Conservation (phyloP, 2,113 vertebrate species). For the Myanophis thanlyinensis region DNA sequence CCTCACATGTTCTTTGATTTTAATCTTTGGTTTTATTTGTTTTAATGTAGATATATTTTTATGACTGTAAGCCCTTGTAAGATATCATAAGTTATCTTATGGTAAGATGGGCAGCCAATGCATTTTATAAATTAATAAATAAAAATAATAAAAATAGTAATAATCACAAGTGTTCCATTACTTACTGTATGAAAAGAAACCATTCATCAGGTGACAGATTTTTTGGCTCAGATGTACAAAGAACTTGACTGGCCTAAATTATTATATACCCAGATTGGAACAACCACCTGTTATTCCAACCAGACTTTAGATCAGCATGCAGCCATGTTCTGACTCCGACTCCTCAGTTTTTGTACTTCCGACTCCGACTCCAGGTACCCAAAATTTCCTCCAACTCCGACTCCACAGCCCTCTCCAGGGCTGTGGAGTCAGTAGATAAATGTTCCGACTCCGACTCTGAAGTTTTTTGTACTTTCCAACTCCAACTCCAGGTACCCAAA, state of each 20-base stretch:
- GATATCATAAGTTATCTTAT: background rate
- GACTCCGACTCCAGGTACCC: no score
- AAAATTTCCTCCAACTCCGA: no score
- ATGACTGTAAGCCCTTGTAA: background rate
- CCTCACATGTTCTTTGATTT: background rate
- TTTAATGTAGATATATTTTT: background rate
- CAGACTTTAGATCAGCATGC: background rate
- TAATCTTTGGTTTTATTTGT: background rate
- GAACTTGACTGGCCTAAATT: background rate
- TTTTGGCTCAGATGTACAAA: background rate
- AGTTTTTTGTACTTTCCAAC: no score
- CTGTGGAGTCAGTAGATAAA: no score
- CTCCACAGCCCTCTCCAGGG: no score
- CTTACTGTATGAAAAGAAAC: background rate
- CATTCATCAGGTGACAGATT: background rate
- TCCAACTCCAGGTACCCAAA: no score
- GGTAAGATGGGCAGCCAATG: no score
- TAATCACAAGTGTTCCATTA: background rate
- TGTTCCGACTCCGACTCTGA: no score
- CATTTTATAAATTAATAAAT: no score
- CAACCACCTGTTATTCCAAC: background rate
- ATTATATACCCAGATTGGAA: background rate
- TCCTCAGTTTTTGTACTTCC: no score
- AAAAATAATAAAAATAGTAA: no score
- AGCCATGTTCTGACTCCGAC: no score